These are phyloP conservation scores for Strongylocentrotus purpuratus DNA, from an alignment of 35 echinoderm and acorn worm species.

Conservation along the genomic window DNA sequence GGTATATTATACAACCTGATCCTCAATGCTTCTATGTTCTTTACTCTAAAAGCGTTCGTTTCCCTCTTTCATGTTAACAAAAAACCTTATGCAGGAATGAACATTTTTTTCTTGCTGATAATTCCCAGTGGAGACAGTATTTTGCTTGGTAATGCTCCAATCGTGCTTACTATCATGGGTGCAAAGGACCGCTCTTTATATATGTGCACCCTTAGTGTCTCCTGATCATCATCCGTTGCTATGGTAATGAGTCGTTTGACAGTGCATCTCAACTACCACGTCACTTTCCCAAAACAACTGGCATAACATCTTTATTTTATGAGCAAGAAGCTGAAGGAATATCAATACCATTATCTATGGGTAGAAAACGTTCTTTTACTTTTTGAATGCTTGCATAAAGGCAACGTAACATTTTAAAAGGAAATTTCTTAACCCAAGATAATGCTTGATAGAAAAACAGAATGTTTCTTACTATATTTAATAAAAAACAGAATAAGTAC, in stretches of 20 bases:
- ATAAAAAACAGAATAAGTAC: not conserved
- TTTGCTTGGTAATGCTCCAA: conserved; percentile 2
- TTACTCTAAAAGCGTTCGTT: not conserved
- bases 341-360: not conserved
- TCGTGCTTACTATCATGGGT: not conserved
- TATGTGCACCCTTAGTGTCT: not conserved
- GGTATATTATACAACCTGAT: not conserved
- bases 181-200: not conserved
- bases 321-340: not conserved
- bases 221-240: not conserved
- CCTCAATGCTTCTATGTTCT: not conserved
- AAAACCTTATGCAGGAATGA: not conserved
- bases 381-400: not conserved
- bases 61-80: not conserved
- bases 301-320: not conserved
- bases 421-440: not conserved
- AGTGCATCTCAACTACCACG: not conserved
- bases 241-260: conserved; percentile 1
- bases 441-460: not conserved
- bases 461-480: not conserved
- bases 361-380: not conserved
- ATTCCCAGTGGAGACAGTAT: conserved; percentile 3
- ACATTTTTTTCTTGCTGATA: not conserved
- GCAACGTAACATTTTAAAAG: not conserved
- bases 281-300: not conserved